A percentile compares a stretch with the other conserved stretches of the same genome.
Evolutionary conservation across 2,113 vertebrate genomes (phyloP).

Genomic region (Phylloscopus whistleri): DNA sequence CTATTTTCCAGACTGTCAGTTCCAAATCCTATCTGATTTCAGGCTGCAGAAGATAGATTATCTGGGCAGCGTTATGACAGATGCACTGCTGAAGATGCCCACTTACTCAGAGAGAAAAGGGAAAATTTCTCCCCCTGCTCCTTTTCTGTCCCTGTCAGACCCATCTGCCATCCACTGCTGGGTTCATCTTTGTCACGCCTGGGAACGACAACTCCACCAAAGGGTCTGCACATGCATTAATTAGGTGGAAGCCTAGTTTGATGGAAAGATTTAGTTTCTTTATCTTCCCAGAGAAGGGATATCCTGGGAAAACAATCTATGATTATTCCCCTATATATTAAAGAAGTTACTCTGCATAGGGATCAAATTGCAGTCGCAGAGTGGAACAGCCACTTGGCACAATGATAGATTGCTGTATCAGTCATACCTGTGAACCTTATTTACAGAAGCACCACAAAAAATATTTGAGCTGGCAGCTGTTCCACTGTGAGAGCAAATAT

Average conservation of each 20-base stretch:
- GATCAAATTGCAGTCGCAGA: neutral
- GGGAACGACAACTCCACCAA: accelerated
- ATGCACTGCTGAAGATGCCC: neutral
- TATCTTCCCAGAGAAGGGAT: neutral
- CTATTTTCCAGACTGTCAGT: slow-evolving; percentile 33
- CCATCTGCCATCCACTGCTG: neutral
- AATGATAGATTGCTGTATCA: neutral
- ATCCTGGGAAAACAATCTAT: neutral
- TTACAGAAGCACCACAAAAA: slow-evolving; percentile 37
- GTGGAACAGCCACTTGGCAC: neutral
- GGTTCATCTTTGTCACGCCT: neutral
- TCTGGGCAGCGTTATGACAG: neutral
- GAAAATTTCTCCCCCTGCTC: neutral
- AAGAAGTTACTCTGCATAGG: neutral
- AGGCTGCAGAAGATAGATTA: neutral
- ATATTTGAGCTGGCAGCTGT: neutral
- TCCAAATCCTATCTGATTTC: slow-evolving; percentile 31
- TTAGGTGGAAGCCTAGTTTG: neutral
- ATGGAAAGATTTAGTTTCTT: neutral
- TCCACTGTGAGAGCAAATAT: slow-evolving; percentile 3
- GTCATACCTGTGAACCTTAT: slow-evolving; percentile 13
- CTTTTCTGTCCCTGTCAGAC: neutral
- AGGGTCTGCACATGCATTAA: neutral
- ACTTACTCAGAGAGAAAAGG: slow-evolving; percentile 4
- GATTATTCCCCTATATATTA: neutral